These are phyloP conservation scores for Luperina nickerlii DNA, from an alignment of 2,888 invertebrate species.

Conservation along the genomic window DNA sequence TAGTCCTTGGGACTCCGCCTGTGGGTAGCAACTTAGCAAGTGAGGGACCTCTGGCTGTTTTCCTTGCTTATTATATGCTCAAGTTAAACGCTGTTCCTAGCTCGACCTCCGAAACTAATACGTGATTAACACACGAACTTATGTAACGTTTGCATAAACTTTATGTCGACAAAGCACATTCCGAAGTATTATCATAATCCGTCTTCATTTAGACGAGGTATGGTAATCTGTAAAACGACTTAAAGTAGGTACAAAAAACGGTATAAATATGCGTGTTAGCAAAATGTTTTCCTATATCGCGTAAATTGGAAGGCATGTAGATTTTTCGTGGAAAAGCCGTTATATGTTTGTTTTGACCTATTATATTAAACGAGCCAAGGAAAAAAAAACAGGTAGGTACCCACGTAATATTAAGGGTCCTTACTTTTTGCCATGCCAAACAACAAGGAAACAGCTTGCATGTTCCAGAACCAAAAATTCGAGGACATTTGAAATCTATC, in stretches of 20 bases:
- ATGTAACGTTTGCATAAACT: conserved; percentile 65
- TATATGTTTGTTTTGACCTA: conserved; percentile 15
- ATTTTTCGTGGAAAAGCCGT: conserved; percentile 25
- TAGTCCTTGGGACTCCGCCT: conserved; percentile 6
- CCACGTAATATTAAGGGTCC: background rate
- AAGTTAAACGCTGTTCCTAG: conserved; percentile 15
- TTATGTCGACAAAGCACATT: conserved; percentile 59
- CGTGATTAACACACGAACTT: conserved; percentile 62
- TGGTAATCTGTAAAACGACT: conserved; percentile 50
- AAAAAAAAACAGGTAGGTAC: background rate
- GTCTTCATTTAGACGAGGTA: conserved; percentile 60
- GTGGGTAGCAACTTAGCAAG: conserved; percentile 13
- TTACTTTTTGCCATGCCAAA: background rate
- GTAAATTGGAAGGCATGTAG: conserved; percentile 21
- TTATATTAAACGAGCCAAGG: conserved; percentile 19
- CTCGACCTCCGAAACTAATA: conserved; percentile 58
- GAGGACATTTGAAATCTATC: background rate
- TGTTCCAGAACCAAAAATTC: background rate
- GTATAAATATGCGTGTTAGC: conserved; percentile 47
- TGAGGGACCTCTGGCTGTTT: conserved; percentile 32
- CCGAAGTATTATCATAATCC: conserved; percentile 67
- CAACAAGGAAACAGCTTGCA: background rate
- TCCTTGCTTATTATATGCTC: conserved; percentile 36
- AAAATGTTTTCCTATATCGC: conserved; percentile 42
- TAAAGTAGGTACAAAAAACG: conserved; percentile 52